These are phyloP conservation scores for Premnoplex brunnescens DNA, from an alignment of 2,797 vertebrate species.

Conservation along the genomic window DNA sequence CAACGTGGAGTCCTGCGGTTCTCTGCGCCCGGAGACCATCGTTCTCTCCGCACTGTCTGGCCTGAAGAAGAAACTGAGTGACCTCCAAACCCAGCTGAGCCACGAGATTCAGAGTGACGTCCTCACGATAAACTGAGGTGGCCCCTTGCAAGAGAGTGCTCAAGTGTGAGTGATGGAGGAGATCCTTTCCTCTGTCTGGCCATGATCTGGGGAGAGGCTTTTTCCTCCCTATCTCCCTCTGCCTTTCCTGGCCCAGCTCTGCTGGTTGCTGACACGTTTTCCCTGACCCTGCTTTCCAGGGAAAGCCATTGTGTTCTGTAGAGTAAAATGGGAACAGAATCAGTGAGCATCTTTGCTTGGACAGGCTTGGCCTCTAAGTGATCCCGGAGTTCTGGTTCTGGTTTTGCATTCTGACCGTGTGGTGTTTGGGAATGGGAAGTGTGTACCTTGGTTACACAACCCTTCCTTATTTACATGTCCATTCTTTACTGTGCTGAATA, in stretches of 20 bases:
- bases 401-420: not conserved
- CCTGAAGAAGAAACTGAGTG: conserved; percentile 96
- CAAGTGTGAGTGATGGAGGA: not conserved
- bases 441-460: not conserved
- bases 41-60: conserved; percentile 93
- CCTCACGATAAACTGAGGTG: conserved; percentile 92
- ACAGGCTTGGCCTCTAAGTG: not conserved
- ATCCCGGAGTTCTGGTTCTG: not conserved
- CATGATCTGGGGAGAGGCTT: not conserved
- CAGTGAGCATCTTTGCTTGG: not conserved
- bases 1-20: conserved; percentile 96
- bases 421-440: not conserved
- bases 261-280: not conserved
- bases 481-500: conserved; percentile 31
- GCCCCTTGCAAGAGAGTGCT: not conserved
- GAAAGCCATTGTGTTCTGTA: not conserved
- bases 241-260: not conserved
- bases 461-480: not conserved
- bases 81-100: conserved; percentile 96
- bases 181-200: not conserved
- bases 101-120: conserved; percentile 97
- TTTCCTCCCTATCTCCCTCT: not conserved
- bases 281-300: not conserved
- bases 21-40: conserved; percentile 93
- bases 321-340: not conserved